Percentiles rank a stretch among this genome's conserved stretches.
phyloP scores from a whole-genome alignment of 2,888 invertebrate genomes.

The Azorinus chamasolen region DNA sequence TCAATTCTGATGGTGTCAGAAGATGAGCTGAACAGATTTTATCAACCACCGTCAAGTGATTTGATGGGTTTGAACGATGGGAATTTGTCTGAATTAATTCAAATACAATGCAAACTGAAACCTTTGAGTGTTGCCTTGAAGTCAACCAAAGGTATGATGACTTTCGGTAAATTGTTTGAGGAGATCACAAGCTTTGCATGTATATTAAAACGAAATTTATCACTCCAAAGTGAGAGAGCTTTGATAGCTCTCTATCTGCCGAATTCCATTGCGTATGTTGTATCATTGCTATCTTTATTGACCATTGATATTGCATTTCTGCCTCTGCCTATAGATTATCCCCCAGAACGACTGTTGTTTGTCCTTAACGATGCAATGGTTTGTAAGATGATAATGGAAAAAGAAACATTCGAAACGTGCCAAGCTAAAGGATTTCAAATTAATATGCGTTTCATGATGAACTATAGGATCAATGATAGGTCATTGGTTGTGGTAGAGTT shows the following conservation, averaged over 20 bases:
- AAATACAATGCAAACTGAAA: constrained; percentile 47
- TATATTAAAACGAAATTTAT: constrained; percentile 16
- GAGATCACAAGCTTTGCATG: constrained; percentile 43
- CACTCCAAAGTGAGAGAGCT: constrained; percentile 16
- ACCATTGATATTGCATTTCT: constrained; percentile 71
- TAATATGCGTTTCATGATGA: constrained; percentile 26
- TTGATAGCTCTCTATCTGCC: constrained; percentile 69
- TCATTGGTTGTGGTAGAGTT: constrained; percentile 46
- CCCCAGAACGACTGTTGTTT: constrained; percentile 71
- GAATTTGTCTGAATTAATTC: constrained; percentile 41
- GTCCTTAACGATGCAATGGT: constrained; percentile 72
- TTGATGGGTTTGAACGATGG: neutral
- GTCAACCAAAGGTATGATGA: constrained; percentile 47
- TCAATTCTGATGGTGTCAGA: constrained; percentile 62
- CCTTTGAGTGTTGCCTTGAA: constrained; percentile 63
- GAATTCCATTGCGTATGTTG: constrained; percentile 69
- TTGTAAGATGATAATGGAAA: constrained; percentile 57
- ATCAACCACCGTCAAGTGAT: constrained; percentile 17
- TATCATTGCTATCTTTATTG: constrained; percentile 86
- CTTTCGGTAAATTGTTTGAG: constrained; percentile 56
- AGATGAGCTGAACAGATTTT: constrained; percentile 60
- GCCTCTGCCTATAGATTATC: constrained; percentile 75
- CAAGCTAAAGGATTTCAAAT: constrained; percentile 41
- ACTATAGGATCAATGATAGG: constrained; percentile 34
- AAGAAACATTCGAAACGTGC: constrained; percentile 22